Percentiles rank a stretch among this genome's conserved stretches.
Evolutionary conservation across 92 coral and sea anemone species (phyloP).

Genomic region (Phenganax stokvisi): DNA sequence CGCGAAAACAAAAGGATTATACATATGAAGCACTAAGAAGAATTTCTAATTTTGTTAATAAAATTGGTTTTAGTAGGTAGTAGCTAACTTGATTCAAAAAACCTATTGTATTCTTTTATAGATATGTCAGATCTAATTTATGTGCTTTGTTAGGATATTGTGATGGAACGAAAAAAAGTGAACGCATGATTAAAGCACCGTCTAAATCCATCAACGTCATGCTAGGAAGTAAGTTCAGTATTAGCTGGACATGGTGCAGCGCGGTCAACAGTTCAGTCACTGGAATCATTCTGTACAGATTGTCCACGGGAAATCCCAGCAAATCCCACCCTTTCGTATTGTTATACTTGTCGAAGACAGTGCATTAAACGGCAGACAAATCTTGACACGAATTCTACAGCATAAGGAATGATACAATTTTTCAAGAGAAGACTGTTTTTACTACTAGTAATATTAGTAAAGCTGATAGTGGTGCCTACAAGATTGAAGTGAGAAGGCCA

Average conservation of each 20-base stretch:
- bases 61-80: too few species aligned
- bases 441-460: not conserved
- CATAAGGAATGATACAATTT: not conserved
- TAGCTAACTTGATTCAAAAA: too few species aligned
- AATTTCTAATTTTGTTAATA: too few species aligned
- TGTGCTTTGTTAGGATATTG: not conserved
- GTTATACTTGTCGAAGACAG: not conserved
- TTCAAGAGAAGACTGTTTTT: conserved; percentile 4
- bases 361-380: not conserved
- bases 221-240: not conserved
- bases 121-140: too few species aligned
- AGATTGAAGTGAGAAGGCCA: not conserved
- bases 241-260: conserved; percentile 3
- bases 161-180: conserved; percentile 6
- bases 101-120: too few species aligned
- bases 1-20: too few species aligned
- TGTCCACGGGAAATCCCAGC: not conserved
- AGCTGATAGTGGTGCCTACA: conserved; percentile 9
- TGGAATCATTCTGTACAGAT: not conserved
- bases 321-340: not conserved
- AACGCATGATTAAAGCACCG: not conserved
- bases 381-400: conserved; percentile 1
- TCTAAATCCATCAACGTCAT: not conserved
- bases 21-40: too few species aligned
- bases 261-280: conserved; percentile 3